Evolutionary conservation across 2,797 vertebrate genomes (phyloP).

Genomic region (Oreonectes daqikongensis): DNA sequence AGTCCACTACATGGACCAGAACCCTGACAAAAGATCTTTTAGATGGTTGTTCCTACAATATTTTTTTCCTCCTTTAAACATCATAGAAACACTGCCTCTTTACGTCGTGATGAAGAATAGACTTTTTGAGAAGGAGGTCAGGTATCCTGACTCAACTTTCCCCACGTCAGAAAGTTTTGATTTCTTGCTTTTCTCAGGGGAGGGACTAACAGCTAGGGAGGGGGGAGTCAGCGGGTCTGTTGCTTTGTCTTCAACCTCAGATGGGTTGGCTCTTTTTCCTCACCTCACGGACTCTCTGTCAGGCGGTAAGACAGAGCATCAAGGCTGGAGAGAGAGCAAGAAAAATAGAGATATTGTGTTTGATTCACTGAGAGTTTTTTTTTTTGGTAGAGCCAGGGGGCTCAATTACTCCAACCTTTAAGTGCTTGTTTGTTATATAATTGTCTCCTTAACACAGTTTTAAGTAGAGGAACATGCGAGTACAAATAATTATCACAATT

Average conservation of each 20-base stretch:
- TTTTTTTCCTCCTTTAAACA: background rate
- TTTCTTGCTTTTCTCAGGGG: slow-evolving; percentile 48
- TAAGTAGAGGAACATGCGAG: slow-evolving; percentile 57
- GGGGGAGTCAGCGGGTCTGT: slow-evolving; percentile 21
- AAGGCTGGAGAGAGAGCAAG: background rate
- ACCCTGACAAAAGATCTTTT: background rate
- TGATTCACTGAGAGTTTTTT: slow-evolving; percentile 29
- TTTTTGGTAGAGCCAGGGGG: slow-evolving; percentile 40
- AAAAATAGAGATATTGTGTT: slow-evolving; percentile 33
- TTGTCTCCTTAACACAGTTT: slow-evolving; percentile 63
- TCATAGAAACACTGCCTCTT: slow-evolving; percentile 6
- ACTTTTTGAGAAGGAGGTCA: slow-evolving; percentile 56
- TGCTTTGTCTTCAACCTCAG: slow-evolving; percentile 37
- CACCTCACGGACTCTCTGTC: slow-evolving; percentile 46
- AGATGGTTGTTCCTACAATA: background rate
- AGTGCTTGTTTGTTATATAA: slow-evolving; percentile 67
- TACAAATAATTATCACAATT: slow-evolving; percentile 67
- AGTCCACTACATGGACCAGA: background rate
- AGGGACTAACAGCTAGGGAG: background rate
- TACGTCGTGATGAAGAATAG: slow-evolving; percentile 17
- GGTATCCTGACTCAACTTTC: slow-evolving; percentile 45
- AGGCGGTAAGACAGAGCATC: slow-evolving; percentile 34
- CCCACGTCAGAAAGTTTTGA: slow-evolving; percentile 56
- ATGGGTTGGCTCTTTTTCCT: slow-evolving; percentile 42
- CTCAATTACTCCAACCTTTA: slow-evolving; percentile 61